A percentile compares a stretch with the other conserved stretches of the same genome.
Conservation (phyloP, 2,113 vertebrate species). For the Ochotona curzoniae region DNA sequence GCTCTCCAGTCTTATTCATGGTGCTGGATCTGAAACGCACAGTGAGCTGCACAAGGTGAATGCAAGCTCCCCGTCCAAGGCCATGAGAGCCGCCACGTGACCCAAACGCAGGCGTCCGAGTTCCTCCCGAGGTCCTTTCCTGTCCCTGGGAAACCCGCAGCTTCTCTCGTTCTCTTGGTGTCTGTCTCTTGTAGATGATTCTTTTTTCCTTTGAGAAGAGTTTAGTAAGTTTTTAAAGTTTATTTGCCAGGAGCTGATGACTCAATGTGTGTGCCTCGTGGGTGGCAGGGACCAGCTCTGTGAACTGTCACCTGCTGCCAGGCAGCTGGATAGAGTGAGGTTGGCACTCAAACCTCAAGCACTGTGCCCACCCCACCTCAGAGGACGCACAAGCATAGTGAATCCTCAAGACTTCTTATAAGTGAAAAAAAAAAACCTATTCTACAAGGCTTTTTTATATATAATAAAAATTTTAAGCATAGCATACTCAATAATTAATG, state of each 20-base stretch:
- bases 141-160: neutral
- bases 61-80: neutral
- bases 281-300: no score
- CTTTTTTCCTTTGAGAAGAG: neutral
- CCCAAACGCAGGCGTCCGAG: neutral
- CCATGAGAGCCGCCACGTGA: neutral
- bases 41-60: constrained; percentile 64
- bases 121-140: neutral
- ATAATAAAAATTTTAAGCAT: constrained; percentile 30
- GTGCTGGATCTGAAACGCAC: constrained; percentile 46
- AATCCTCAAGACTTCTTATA: constrained; percentile 45
- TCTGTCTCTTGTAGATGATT: no score
- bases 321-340: no score
- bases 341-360: no score
- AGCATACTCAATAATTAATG: constrained; percentile 37
- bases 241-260: no score
- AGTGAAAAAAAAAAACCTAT: constrained; percentile 40
- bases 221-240: constrained; percentile 18
- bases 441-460: constrained; percentile 40
- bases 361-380: no score
- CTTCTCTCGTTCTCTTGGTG: neutral
- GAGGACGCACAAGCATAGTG: neutral
- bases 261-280: no score
- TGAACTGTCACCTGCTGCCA: no score
- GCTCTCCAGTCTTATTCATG: constrained; percentile 50